phyloP scores from a whole-genome alignment of 35 echinoderm and acorn worm genomes.

The Nesometra sesokonis region DNA sequence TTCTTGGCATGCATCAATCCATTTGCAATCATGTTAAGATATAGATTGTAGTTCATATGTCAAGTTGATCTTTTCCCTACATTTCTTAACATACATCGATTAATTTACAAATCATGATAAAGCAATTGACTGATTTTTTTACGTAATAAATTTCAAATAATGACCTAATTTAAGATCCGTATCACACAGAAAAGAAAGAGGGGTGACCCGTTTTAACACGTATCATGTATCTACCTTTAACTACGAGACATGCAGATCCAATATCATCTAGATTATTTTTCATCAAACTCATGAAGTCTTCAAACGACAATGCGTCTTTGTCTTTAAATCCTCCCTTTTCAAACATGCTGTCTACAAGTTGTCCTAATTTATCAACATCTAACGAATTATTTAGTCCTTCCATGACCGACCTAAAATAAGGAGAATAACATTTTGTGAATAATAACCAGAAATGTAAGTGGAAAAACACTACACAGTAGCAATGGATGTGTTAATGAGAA shows the following conservation, averaged over 20 bases:
- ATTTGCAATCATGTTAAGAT: no score
- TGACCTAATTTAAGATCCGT: no score
- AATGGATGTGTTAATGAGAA: no score
- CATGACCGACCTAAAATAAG: slow-evolving; percentile 38
- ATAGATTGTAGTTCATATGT: not conserved
- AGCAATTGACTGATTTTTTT: no score
- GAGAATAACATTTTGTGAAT: no score
- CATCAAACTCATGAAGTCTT: slow-evolving; percentile 50
- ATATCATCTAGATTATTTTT: slow-evolving; percentile 41
- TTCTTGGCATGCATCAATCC: no score
- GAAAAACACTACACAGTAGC: no score
- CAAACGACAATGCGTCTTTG: slow-evolving; percentile 37
- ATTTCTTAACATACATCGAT: not conserved
- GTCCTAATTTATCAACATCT: slow-evolving; percentile 36
- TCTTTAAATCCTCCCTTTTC: slow-evolving; percentile 36
- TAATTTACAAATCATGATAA: not conserved
- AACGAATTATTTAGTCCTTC: slow-evolving; percentile 33
- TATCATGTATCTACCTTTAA: slow-evolving; percentile 5
- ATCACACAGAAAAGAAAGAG: no score
- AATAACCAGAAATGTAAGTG: no score
- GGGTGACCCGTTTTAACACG: not conserved
- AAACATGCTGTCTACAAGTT: slow-evolving; percentile 46
- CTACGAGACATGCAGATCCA: slow-evolving; percentile 25
- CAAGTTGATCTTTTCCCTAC: not conserved
- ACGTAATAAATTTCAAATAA: no score